These are phyloP conservation scores for Aplocera efformata DNA, from an alignment of 2,888 invertebrate species.

Conservation along the genomic window DNA sequence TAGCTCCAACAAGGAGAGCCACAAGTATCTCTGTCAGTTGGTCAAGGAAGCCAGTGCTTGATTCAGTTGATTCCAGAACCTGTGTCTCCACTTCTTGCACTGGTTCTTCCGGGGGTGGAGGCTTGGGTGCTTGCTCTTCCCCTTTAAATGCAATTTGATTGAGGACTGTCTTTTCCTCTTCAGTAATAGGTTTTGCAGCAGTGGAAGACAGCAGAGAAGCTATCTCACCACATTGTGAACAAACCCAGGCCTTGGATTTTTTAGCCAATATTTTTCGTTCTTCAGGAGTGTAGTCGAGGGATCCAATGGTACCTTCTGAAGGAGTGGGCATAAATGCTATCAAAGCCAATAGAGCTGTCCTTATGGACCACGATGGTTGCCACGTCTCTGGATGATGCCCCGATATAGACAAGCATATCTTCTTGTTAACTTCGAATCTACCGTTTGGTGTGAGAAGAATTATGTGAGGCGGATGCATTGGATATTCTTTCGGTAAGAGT, in stretches of 20 bases:
- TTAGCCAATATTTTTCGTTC: constrained; percentile 90
- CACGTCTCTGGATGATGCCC: constrained; percentile 98
- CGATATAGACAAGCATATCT: constrained; percentile 97
- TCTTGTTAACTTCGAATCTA: constrained; percentile 94
- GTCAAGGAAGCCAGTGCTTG: constrained; percentile 61
- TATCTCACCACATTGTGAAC: constrained; percentile 67
- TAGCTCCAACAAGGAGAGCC: constrained; percentile 65
- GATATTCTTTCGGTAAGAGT: constrained; percentile 94
- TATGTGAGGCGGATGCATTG: constrained; percentile 98
- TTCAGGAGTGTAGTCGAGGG: constrained; percentile 92
- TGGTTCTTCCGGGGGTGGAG: constrained; percentile 50
- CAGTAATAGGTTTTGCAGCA: constrained; percentile 71
- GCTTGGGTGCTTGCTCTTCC: constrained; percentile 63
- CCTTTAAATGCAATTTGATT: constrained; percentile 76
- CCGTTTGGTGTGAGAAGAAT: constrained; percentile 96
- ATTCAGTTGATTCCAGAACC: constrained; percentile 60
- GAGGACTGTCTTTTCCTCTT: constrained; percentile 70
- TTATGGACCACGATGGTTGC: constrained; percentile 98
- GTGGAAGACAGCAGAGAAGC: constrained; percentile 61
- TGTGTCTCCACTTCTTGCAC: constrained; percentile 52
- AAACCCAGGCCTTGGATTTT: constrained; percentile 79
- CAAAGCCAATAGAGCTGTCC: constrained; percentile 94
- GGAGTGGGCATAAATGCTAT: constrained; percentile 97
- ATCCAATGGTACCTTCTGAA: constrained; percentile 94
- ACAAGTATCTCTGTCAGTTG: constrained; percentile 67